Evolutionary conservation across 2,797 vertebrate species (phyloP).

Genomic region (Epinephelus malabaricus): DNA sequence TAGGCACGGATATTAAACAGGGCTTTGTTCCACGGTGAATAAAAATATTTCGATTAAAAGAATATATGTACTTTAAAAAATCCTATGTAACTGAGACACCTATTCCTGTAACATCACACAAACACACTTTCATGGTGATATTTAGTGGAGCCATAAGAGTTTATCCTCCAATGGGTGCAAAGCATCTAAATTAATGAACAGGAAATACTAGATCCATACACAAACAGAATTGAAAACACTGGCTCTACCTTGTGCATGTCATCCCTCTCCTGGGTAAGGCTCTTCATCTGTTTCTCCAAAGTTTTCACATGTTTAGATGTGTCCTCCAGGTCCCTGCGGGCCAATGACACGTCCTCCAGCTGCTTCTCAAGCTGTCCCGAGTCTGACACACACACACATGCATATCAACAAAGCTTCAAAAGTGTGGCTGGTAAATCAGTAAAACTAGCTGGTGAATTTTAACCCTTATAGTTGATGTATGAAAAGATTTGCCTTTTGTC

Average conservation of each 20-base stretch:
- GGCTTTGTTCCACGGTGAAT: no score
- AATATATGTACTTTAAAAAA: no score
- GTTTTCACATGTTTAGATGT: constrained; percentile 92
- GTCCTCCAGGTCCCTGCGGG: constrained; percentile 91
- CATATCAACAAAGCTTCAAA: neutral
- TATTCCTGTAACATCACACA: no score
- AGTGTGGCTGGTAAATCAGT: neutral
- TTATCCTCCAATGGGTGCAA: no score
- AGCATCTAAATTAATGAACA: no score
- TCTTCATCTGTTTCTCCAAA: constrained; percentile 94
- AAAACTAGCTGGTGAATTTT: neutral
- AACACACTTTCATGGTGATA: no score
- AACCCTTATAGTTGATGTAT: no score
- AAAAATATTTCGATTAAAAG: no score
- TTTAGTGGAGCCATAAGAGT: no score
- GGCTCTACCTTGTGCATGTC: constrained; percentile 93
- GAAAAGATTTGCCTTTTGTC: neutral
- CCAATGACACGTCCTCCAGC: constrained; percentile 90
- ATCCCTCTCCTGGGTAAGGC: constrained; percentile 91
- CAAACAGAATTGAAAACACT: neutral
- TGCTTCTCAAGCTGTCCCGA: constrained; percentile 92
- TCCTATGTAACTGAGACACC: no score
- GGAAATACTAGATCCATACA: neutral
- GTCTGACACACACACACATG: constrained; percentile 80
- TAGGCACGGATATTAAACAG: neutral